Conservation (phyloP, 2,888 invertebrate species). For the Dysmachus trigonus region DNA sequence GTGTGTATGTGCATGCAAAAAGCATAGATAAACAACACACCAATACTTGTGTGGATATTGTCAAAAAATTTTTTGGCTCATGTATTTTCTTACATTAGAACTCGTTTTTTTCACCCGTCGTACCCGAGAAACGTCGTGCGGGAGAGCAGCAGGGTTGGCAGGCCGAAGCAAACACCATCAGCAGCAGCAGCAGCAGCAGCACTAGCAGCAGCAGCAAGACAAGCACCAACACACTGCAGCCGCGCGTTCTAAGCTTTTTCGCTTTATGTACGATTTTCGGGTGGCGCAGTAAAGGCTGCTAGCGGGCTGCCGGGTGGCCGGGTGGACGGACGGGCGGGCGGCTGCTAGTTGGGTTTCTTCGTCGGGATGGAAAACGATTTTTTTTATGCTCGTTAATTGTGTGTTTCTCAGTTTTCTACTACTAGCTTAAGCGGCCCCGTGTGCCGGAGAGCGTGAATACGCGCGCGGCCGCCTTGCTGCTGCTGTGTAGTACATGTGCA, state of each 20-base stretch:
- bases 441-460: background rate
- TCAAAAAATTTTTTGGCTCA: constrained; percentile 35
- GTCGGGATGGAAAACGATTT: background rate
- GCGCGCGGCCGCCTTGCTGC: background rate
- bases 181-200: too few species aligned
- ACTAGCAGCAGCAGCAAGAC: too few species aligned
- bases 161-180: too few species aligned
- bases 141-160: background rate
- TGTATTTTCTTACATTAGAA: constrained; percentile 14
- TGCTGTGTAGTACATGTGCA: constrained; percentile 35
- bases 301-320: too few species aligned
- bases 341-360: background rate
- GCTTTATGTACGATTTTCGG: background rate
- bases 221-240: background rate
- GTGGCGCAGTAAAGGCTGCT: background rate
- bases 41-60: constrained; percentile 15
- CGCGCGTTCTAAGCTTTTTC: constrained; percentile 14
- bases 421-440: constrained; percentile 13
- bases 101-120: constrained; percentile 7
- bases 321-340: too few species aligned
- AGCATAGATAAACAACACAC: constrained; percentile 44
- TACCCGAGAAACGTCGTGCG: too few species aligned
- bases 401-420: constrained; percentile 33
- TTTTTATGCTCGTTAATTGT: constrained; percentile 35
- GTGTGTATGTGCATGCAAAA: constrained; percentile 45